Conservation (phyloP, 2,113 vertebrate genomes). For the Calyptomena viridis region DNA sequence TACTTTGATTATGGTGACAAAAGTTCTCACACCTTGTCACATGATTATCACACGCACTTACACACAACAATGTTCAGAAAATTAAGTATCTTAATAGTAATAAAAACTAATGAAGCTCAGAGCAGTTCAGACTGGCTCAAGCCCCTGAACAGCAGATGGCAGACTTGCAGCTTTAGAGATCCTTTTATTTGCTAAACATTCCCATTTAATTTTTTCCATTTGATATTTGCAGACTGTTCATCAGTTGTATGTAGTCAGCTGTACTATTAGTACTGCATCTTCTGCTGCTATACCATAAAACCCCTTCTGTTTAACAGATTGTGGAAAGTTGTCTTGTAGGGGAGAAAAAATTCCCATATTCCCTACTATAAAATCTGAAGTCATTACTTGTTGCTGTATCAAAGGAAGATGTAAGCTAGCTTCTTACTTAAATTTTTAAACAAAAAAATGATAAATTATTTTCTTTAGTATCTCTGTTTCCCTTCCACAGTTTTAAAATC, state of each 20-base stretch:
- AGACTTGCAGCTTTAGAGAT: neutral
- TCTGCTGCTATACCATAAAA: neutral
- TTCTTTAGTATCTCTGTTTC: neutral
- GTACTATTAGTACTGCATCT: neutral
- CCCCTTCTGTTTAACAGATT: neutral
- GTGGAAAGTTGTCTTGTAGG: neutral
- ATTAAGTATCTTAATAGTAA: neutral
- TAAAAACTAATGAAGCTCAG: neutral
- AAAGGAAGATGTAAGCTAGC: neutral
- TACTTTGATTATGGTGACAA: neutral
- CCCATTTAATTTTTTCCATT: neutral
- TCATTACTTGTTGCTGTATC: neutral
- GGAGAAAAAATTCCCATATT: neutral
- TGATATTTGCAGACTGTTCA: neutral
- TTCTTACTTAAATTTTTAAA: neutral
- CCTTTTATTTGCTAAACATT: neutral
- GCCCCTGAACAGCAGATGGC: slow-evolving; percentile 31
- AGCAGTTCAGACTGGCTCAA: neutral
- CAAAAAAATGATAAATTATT: neutral
- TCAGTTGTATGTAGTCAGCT: neutral
- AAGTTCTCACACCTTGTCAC: neutral
- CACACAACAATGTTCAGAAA: neutral
- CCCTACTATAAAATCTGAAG: neutral
- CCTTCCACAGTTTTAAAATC: neutral
- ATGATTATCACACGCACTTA: neutral